Percentiles rank a stretch among this genome's conserved stretches.
Evolutionary conservation across 2,888 invertebrate genomes (phyloP).

Genomic region (Coelogynopora nodosa): DNA sequence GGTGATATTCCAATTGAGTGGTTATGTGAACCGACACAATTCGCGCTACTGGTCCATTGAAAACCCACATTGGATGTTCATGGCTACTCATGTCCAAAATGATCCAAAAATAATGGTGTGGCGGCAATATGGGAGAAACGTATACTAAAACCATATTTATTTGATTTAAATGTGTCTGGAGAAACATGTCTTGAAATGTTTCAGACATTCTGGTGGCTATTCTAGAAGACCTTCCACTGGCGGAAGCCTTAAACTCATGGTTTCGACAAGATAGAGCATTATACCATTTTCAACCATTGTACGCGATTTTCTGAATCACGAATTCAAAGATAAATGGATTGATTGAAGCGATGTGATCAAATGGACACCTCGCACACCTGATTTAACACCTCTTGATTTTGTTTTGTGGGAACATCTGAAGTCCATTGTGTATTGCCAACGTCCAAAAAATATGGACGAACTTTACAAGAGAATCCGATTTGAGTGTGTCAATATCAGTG

Average conservation of each 20-base stretch:
- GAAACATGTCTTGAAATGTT: neutral
- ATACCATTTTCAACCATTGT: neutral
- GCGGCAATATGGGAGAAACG: constrained; percentile 26
- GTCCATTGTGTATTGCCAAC: too few relatives aligned
- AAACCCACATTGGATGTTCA: constrained; percentile 19
- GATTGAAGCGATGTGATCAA: constrained; percentile 54
- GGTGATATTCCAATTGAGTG: too few relatives aligned
- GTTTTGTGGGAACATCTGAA: too few relatives aligned
- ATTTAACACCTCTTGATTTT: too few relatives aligned
- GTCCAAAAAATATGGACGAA: too few relatives aligned
- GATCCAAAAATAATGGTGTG: constrained; percentile 11
- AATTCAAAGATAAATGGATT: neutral
- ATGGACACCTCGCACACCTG: too few relatives aligned
- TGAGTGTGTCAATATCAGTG: too few relatives aligned
- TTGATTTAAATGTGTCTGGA: constrained; percentile 33
- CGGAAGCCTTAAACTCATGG: neutral
- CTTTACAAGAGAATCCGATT: too few relatives aligned
- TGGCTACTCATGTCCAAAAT: constrained; percentile 15
- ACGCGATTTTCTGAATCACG: neutral
- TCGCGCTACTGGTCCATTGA: constrained; percentile 27
- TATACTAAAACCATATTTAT: constrained; percentile 39
- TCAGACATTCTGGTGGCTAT: constrained; percentile 1
- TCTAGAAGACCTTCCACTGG: neutral
- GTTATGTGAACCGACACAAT: constrained; percentile 41
- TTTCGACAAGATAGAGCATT: neutral